Base-by-base conservation (phyloP, 2,888 invertebrate genomes). In the Onchidella celtica region DNA sequence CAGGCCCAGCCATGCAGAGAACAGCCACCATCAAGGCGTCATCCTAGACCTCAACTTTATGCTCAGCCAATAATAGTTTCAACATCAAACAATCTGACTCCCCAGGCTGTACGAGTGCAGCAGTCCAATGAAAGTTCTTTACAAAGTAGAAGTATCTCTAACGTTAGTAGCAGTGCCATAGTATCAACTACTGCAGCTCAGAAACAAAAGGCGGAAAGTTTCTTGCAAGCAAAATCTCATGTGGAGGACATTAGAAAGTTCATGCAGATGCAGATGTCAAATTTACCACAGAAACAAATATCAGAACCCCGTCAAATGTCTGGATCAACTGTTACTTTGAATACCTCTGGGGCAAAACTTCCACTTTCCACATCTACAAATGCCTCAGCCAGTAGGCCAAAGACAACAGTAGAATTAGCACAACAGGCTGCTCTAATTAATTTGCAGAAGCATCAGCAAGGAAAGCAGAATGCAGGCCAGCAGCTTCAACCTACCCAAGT, bases 191-290 rank as follows among this genome's bases (percentile, higher is more conserved):
- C 55, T n/a, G 14, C 17, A 3, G 34, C 24, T 1, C 34, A 65
- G 40, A 73, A 65, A 11, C 79, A 72, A 57, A 68, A 77, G 27
- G 55, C 57, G 14, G 72, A 79, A 32, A 47, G 27, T 14, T 63
- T 65, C 11, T 47, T 47, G 34, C 32, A 55, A 34, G 63, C 72
- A 14, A 81, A 81, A 21, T 47, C 69, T 34, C 81, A 81, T 17
- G 75, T 66, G 0, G 74, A 69, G 29, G 65, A 65, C 17, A 66
- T 74, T 24, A 63, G 81, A 17, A 70, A 59, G 1, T 74, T 81
- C 40, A 81, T 81, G 81, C 80, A 74, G 29, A 21, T 70, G 40
- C 81, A 81, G 55, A 72, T 79, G 79, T 81, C 81, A 38, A 55
- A 38, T 11, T 38, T 70, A 11, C 76, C 61, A 9, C 81, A 81